Conservation (phyloP, 2,113 vertebrate species). For the Mormoops blainvillei region DNA sequence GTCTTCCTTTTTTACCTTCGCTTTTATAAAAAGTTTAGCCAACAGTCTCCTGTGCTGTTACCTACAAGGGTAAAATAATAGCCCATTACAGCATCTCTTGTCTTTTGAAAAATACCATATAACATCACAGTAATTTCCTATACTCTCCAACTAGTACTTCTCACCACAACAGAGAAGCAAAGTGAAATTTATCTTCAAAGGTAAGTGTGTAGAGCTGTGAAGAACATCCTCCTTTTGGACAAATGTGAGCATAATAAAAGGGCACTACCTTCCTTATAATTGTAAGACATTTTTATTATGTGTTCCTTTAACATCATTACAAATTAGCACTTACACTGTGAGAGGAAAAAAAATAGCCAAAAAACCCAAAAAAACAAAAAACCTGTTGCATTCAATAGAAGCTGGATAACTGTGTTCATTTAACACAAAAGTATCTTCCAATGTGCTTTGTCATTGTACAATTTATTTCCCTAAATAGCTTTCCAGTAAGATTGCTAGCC, state of each 20-base stretch:
- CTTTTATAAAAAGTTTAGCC: background rate
- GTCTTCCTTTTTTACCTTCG: background rate
- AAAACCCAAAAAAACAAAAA: background rate
- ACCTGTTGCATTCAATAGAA: background rate
- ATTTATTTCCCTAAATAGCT: background rate
- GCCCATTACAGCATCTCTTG: background rate
- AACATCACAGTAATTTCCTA: background rate
- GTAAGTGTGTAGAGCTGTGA: background rate
- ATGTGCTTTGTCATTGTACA: background rate
- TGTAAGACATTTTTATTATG: background rate
- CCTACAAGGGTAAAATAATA: slow-evolving; percentile 26
- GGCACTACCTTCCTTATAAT: background rate
- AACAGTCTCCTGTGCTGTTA: slow-evolving; percentile 30
- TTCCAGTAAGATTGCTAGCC: background rate
- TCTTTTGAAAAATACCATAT: background rate
- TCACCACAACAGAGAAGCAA: background rate
- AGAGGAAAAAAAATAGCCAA: background rate
- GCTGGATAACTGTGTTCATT: background rate
- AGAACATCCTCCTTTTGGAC: background rate
- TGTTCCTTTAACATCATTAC: background rate
- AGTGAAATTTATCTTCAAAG: background rate
- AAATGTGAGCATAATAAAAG: background rate
- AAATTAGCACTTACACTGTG: background rate
- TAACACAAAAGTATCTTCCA: no score
- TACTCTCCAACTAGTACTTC: background rate